Base-by-base conservation (phyloP, 2,888 invertebrate genomes). In the Hecatera dysodea region DNA sequence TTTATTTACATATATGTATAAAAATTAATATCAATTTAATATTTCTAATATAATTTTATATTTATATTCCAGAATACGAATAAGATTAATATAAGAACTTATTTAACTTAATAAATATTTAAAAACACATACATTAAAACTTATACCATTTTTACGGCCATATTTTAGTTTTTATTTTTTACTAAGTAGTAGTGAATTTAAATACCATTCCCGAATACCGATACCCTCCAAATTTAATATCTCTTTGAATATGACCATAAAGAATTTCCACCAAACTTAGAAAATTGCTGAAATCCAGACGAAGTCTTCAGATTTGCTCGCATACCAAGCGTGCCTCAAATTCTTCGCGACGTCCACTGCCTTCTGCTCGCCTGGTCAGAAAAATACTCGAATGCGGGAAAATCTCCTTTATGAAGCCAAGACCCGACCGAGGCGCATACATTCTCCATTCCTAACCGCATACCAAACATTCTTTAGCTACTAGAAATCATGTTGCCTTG, bases 341-440 rank as follows among this genome's bases (percentile, higher is more conserved):
- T 93, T 90, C 88, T 84, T 88, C 44, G 29, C 59, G 83, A 87
- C 78, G 87, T 87, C 87, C 78, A 67, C 27, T 9, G n/a, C 22
- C 62, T 86, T 78, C 88, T 96, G 91, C 56, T 68, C 39, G 75
- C 95, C 95, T 94, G 86, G 95, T 96, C 80, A 75, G 86, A 91
- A 94, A 94, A 95, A 96, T 96, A 91, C 92, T 92, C 94, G 89
- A 94, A 93, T 96, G 96, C 94, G 96, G 95, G 96, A 96, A 96
- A 95, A 94, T 91, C 93, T 93, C 88, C 94, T 92, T 90, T 93
- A 93, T 91, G 91, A 90, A 90, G 89, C 86, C 84, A 87, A 89
- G 88, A 72, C 42, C 56, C 27, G 60, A 44, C 66, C 78, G 33
- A 77, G 83, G 76, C 78, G 75, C 80, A 82, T 71, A 75, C 84